Evolutionary conservation across 2,797 vertebrate genomes (phyloP).

Genomic region (Galago senegalensis): DNA sequence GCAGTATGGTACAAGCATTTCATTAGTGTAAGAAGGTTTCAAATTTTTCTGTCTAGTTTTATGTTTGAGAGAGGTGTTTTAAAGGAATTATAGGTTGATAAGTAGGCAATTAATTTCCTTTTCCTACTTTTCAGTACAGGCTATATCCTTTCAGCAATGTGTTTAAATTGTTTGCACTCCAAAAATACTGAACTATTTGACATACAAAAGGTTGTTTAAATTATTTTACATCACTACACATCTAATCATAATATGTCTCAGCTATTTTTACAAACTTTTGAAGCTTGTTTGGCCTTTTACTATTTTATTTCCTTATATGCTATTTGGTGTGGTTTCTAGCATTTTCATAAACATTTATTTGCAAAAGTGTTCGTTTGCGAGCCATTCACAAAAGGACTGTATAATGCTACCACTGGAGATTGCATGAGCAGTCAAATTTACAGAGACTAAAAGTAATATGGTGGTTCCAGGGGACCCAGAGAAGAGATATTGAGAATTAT

Average conservation of each 20-base stretch:
- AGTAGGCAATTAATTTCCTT: constrained; percentile 60
- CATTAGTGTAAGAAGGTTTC: constrained; percentile 65
- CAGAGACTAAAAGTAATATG: neutral
- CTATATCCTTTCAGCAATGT: constrained; percentile 28
- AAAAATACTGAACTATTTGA: constrained; percentile 67
- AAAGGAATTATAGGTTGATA: constrained; percentile 65
- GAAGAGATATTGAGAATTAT: neutral
- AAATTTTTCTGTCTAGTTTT: constrained; percentile 68
- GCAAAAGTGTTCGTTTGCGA: constrained; percentile 9
- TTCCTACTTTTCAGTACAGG: constrained; percentile 57
- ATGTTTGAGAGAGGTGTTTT: constrained; percentile 78
- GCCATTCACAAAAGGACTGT: neutral
- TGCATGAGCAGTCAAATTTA: neutral
- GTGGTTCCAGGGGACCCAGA: neutral
- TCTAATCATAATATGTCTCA: neutral
- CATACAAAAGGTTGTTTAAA: constrained; percentile 46
- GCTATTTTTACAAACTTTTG: neutral
- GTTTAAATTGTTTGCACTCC: constrained; percentile 38
- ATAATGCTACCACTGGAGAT: neutral
- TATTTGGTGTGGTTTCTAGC: neutral
- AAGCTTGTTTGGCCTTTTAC: neutral
- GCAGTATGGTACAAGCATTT: constrained; percentile 73
- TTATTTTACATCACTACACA: neutral
- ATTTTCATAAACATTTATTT: neutral
- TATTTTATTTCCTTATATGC: neutral